A percentile compares a stretch with the other conserved stretches of the same genome.
Conservation (phyloP, 2,888 invertebrate species). For the Sinodicranocentrus sp. region DNA sequence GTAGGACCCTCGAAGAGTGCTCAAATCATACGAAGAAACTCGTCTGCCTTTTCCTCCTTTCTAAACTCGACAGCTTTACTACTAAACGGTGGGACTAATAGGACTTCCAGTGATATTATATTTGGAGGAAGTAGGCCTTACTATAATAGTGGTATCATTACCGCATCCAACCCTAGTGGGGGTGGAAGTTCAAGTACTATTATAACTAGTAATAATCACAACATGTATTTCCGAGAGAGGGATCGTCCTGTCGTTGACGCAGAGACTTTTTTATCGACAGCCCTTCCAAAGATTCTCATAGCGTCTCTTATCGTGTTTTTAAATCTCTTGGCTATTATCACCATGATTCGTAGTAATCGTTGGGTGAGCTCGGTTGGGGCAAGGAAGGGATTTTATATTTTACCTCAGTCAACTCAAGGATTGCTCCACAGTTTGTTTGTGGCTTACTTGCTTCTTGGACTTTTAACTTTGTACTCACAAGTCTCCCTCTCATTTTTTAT, state of each 20-base stretch:
- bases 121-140: constrained; percentile 28
- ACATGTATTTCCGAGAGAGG: constrained; percentile 75
- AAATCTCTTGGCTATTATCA: constrained; percentile 72
- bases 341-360: constrained; percentile 72
- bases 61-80: constrained; percentile 51
- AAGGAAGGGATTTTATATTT: constrained; percentile 68
- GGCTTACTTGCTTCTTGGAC: constrained; percentile 71
- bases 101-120: constrained; percentile 24
- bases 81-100: constrained; percentile 30
- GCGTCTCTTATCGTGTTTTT: constrained; percentile 72
- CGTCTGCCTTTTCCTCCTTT: constrained; percentile 34
- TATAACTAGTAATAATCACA: constrained; percentile 42
- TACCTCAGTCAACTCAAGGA: constrained; percentile 74
- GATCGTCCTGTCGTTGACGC: constrained; percentile 73
- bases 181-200: constrained; percentile 6
- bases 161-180: constrained; percentile 40
- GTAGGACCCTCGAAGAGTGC: constrained; percentile 48
- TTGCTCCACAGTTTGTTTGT: constrained; percentile 73
- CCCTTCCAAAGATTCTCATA: constrained; percentile 75
- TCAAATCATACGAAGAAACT: constrained; percentile 55
- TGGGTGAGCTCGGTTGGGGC: constrained; percentile 65
- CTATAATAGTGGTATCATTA: constrained; percentile 51
- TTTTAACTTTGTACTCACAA: constrained; percentile 75
- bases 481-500: constrained; percentile 72
- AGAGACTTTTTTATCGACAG: constrained; percentile 73